phyloP scores from a whole-genome alignment of 2,888 invertebrate genomes.

The Corythucha ciliata region DNA sequence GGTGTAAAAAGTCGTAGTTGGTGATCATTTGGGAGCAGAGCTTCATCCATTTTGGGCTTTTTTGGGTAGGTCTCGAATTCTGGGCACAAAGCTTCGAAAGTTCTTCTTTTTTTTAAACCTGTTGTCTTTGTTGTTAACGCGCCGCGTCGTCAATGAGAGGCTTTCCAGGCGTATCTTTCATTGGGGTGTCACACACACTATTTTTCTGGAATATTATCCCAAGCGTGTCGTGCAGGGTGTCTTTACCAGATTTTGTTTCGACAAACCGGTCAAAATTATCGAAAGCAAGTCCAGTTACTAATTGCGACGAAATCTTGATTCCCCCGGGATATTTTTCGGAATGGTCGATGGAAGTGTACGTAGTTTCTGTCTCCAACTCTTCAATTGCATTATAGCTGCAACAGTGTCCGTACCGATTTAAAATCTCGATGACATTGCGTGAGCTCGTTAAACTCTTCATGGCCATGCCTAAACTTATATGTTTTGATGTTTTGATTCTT shows the following conservation, averaged over 20 bases:
- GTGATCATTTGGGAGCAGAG: no score
- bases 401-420: background rate
- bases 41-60: no score
- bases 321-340: background rate
- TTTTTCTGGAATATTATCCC: conserved; percentile 37
- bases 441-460: background rate
- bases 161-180: no score
- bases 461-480: background rate
- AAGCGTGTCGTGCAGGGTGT: conserved; percentile 40
- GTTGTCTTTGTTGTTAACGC: no score
- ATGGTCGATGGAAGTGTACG: background rate
- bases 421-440: background rate
- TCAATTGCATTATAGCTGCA: background rate
- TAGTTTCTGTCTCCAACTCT: conserved; percentile 9
- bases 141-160: no score
- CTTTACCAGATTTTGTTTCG: conserved; percentile 38
- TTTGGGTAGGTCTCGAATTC: background rate
- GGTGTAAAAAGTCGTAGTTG: no score
- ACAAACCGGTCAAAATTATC: conserved; percentile 38
- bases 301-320: background rate
- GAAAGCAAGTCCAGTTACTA: conserved; percentile 31
- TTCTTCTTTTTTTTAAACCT: background rate
- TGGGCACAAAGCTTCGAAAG: background rate
- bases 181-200: no score
- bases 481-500: conserved; percentile 3